These are phyloP conservation scores for Rhinoderma darwinii DNA, from an alignment of 2,113 vertebrate species.

Conservation along the genomic window DNA sequence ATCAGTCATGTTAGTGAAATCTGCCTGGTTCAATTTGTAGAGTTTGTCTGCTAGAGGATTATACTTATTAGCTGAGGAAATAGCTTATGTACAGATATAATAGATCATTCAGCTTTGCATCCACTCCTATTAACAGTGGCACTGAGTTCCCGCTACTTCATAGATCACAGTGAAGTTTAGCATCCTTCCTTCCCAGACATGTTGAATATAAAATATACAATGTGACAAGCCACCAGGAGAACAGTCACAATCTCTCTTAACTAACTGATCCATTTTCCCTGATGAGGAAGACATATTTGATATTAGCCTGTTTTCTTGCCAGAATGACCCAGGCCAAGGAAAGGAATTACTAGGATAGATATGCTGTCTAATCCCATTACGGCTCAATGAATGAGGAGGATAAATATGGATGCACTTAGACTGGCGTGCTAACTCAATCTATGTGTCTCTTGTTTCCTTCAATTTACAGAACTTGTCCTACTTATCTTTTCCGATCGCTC, in stretches of 20 bases:
- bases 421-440: constrained; percentile 24
- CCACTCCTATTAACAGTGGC: neutral
- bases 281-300: constrained; percentile 32
- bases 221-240: neutral
- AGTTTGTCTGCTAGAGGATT: constrained; percentile 10
- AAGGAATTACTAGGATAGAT: constrained; percentile 39
- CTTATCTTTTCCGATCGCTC: constrained; percentile 9
- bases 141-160: neutral
- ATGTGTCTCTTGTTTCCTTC: constrained; percentile 8
- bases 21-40: constrained; percentile 23
- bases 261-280: constrained; percentile 37
- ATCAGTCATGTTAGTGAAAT: neutral
- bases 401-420: constrained; percentile 34
- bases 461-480: constrained; percentile 35
- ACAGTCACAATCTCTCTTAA: neutral
- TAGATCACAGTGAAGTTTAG: neutral
- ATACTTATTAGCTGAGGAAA: constrained; percentile 28
- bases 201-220: neutral
- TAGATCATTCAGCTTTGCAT: constrained; percentile 16
- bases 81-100: constrained; percentile 10
- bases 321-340: constrained; percentile 42
- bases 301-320: constrained; percentile 17
- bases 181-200: neutral
- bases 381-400: neutral
- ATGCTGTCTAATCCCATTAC: constrained; percentile 42